Conservation (phyloP, 2,797 vertebrate species). For the Myripristis jacobus region DNA sequence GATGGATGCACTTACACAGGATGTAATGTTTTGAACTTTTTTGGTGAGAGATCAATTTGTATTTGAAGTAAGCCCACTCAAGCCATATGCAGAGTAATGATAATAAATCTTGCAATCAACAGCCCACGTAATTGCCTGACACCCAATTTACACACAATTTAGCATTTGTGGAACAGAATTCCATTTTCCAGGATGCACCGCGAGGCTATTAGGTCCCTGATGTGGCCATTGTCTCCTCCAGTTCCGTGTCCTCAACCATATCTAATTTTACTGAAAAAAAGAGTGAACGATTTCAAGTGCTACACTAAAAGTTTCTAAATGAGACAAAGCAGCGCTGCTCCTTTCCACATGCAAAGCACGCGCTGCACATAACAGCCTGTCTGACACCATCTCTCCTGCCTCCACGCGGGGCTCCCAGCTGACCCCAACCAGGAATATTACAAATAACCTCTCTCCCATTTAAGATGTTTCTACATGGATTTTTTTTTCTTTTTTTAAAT, state of each 20-base stretch:
- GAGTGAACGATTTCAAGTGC: constrained; percentile 8
- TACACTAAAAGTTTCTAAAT: background rate
- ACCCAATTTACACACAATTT: constrained; percentile 45
- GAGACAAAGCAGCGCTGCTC: background rate
- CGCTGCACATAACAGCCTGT: too few relatives aligned
- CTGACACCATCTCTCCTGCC: too few relatives aligned
- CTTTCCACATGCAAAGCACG: background rate
- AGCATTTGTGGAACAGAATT: constrained; percentile 31
- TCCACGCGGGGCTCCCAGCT: background rate
- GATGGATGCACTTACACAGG: constrained; percentile 1
- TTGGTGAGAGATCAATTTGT: constrained; percentile 12
- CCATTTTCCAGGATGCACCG: constrained; percentile 22
- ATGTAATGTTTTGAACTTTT: background rate
- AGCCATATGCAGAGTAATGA: constrained; percentile 42
- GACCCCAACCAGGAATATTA: background rate
- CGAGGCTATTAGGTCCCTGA: constrained; percentile 38
- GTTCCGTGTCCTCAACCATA: constrained; percentile 38
- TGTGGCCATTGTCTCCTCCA: constrained; percentile 49
- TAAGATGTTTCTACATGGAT: constrained; percentile 1
- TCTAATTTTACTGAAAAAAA: constrained; percentile 37
- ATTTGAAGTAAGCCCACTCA: constrained; percentile 27
- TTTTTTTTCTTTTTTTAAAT: too few relatives aligned
- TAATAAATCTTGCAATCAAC: constrained; percentile 55
- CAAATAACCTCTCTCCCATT: constrained; percentile 1
- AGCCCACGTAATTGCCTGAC: constrained; percentile 68